A percentile compares a stretch with the other conserved stretches of the same genome.
phyloP scores from a whole-genome alignment of 2,113 vertebrate species.

The Corvus cornix region DNA sequence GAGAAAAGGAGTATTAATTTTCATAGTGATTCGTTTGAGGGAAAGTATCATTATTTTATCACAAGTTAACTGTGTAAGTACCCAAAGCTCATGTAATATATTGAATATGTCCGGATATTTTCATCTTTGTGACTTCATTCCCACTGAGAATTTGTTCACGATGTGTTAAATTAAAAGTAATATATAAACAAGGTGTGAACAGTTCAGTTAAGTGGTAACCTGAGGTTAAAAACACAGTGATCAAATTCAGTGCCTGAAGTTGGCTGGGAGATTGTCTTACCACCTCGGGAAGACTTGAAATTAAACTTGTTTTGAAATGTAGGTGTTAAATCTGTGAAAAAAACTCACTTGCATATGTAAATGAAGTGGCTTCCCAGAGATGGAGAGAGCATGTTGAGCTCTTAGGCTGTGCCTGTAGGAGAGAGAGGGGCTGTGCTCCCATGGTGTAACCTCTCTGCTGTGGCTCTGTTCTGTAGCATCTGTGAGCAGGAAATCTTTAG shows the following conservation, averaged over 20 bases:
- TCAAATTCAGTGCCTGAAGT: conserved; percentile 16
- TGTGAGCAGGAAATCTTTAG: not conserved
- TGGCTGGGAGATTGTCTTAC: not conserved
- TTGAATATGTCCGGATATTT: not conserved
- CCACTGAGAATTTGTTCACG: not conserved
- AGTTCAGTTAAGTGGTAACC: conserved; percentile 9
- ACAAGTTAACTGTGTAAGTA: not conserved
- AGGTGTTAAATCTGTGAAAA: conserved; percentile 4
- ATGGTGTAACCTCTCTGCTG: not conserved
- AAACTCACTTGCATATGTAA: not conserved
- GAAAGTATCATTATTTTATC: not conserved
- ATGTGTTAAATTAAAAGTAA: conserved; percentile 26
- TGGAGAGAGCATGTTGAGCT: not conserved
- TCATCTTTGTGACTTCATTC: conserved; percentile 4
- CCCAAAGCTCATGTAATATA: not conserved
- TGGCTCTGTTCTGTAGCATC: not conserved
- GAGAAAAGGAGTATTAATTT: not conserved
- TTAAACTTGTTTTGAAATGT: conserved; percentile 38
- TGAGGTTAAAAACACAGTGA: not conserved
- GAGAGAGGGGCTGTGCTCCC: not conserved
- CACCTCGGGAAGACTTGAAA: not conserved
- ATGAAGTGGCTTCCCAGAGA: not conserved
- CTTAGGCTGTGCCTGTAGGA: not conserved
- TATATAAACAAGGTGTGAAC: conserved; percentile 10
- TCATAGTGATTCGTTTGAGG: not conserved